phyloP scores from a whole-genome alignment of 92 coral and sea anemone species.

The Paramuricea clavata region DNA sequence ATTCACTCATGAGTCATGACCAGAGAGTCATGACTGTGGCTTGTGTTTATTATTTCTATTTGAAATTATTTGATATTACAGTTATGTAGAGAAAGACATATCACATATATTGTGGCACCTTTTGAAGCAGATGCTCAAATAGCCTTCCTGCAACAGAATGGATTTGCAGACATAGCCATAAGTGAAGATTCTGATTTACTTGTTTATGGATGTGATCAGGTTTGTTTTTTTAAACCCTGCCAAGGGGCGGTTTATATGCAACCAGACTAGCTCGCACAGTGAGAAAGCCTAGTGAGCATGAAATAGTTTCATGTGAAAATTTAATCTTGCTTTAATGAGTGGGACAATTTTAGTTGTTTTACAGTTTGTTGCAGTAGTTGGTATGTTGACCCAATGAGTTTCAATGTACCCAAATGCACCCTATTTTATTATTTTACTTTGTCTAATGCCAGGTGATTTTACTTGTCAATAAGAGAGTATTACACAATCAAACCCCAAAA shows the following conservation, averaged over 20 bases:
- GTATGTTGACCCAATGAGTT: too few species aligned
- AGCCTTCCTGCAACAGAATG: conserved; percentile 29
- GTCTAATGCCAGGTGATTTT: too few species aligned
- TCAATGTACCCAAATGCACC: too few species aligned
- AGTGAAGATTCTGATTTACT: conserved; percentile 40
- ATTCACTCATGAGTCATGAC: background rate
- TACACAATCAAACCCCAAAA: too few species aligned
- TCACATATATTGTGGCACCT: conserved; percentile 23
- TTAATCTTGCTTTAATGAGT: too few species aligned
- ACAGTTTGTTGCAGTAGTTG: background rate
- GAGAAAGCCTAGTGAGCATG: too few species aligned
- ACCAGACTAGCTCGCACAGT: background rate
- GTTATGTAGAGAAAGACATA: conserved; percentile 13
- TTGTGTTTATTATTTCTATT: background rate
- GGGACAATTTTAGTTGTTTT: too few species aligned
- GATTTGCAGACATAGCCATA: conserved; percentile 19
- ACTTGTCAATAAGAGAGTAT: too few species aligned
- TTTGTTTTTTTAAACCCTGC: background rate
- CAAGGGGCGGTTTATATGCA: background rate
- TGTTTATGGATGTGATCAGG: conserved; percentile 27
- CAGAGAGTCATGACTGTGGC: background rate
- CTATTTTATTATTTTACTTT: too few species aligned
- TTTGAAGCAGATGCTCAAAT: conserved; percentile 37
- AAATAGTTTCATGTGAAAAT: too few species aligned
- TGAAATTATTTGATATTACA: background rate